These are phyloP conservation scores for Drosophila sulfurigaster DNA, from an alignment of 1,140 invertebrate genomes.

Conservation along the genomic window DNA sequence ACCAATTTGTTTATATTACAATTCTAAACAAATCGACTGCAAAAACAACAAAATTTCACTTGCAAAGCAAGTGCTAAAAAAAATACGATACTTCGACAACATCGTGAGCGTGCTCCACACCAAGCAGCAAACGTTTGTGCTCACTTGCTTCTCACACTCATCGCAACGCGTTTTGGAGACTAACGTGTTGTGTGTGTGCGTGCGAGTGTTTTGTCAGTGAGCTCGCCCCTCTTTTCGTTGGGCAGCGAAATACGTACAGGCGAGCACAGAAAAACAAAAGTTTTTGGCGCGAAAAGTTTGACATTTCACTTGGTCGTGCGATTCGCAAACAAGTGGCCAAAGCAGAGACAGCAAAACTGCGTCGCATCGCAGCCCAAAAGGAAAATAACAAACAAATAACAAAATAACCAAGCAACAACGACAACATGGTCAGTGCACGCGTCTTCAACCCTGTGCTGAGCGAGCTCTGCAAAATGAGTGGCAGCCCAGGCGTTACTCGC, in stretches of 20 bases:
- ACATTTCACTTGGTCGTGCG: conserved; percentile 64
- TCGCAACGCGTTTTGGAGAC: conserved; percentile 61
- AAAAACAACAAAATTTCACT: conserved; percentile 64
- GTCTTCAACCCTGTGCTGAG: conserved; percentile 73
- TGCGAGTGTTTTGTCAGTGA: conserved; percentile 47
- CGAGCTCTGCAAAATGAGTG: conserved; percentile 73
- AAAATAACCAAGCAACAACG: conserved; percentile 22
- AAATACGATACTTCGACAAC: conserved; percentile 52
- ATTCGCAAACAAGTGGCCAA: conserved; percentile 74
- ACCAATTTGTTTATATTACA: conserved; percentile 65
- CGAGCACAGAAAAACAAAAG: conserved; percentile 56
- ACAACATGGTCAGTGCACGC: conserved; percentile 79
- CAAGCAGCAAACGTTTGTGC: conserved; percentile 32
- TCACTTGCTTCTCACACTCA: conserved; percentile 26
- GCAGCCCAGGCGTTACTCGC: conserved; percentile 65
- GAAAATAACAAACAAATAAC: conserved; percentile 26
- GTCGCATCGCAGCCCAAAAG: conserved; percentile 52
- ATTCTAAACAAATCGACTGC: conserved; percentile 61
- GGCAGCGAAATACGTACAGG: conserved; percentile 50
- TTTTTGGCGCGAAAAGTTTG: conserved; percentile 83
- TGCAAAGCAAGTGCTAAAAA: conserved; percentile 53
- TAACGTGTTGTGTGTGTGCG: conserved; percentile 29
- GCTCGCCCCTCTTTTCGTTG: conserved; percentile 55
- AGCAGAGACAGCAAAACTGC: conserved; percentile 61
- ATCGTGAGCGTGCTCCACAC: conserved; percentile 33